A percentile compares a stretch with the other conserved stretches of the same genome.
Evolutionary conservation across 2,797 vertebrate species (phyloP).

Genomic region (Carapus acus): DNA sequence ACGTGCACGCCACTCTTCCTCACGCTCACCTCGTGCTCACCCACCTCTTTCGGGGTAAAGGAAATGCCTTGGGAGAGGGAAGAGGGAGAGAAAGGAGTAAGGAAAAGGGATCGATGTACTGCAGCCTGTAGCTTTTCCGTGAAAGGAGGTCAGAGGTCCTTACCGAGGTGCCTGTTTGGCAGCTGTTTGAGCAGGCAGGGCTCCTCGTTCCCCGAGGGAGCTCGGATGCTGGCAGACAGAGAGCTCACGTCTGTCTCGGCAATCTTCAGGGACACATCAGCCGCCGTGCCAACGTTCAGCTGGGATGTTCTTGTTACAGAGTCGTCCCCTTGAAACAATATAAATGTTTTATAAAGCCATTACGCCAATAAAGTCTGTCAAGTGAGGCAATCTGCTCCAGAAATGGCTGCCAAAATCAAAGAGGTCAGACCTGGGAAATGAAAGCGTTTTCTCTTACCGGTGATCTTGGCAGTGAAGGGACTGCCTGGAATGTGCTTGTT

Average conservation of each 20-base stretch:
- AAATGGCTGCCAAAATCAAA: too few relatives aligned
- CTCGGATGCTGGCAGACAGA: conserved; percentile 88
- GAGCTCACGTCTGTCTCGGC: conserved; percentile 90
- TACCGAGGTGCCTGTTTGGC: conserved; percentile 93
- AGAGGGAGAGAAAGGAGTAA: neutral
- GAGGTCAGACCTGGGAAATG: too few relatives aligned
- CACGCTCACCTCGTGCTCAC: conserved; percentile 94
- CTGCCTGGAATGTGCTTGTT: conserved; percentile 95
- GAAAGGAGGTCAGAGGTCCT: conserved; percentile 17
- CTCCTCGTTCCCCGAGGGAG: conserved; percentile 91
- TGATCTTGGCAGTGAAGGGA: conserved; percentile 95
- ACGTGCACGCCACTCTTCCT: conserved; percentile 87
- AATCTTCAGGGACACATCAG: conserved; percentile 94
- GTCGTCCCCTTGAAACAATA: conserved; percentile 80
- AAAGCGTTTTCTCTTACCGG: conserved; percentile 69
- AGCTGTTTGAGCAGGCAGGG: conserved; percentile 91
- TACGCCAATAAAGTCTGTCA: neutral
- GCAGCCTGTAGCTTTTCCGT: conserved; percentile 10
- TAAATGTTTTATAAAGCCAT: conserved; percentile 15
- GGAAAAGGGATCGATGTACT: conserved; percentile 11
- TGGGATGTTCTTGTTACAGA: conserved; percentile 89
- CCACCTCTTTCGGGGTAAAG: conserved; percentile 96
- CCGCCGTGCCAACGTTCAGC: conserved; percentile 89
- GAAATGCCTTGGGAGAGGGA: conserved; percentile 81
- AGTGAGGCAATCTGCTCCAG: conserved; percentile 1